Base-by-base conservation (phyloP, 2,888 invertebrate genomes). In the Hypercompe scribonia region DNA sequence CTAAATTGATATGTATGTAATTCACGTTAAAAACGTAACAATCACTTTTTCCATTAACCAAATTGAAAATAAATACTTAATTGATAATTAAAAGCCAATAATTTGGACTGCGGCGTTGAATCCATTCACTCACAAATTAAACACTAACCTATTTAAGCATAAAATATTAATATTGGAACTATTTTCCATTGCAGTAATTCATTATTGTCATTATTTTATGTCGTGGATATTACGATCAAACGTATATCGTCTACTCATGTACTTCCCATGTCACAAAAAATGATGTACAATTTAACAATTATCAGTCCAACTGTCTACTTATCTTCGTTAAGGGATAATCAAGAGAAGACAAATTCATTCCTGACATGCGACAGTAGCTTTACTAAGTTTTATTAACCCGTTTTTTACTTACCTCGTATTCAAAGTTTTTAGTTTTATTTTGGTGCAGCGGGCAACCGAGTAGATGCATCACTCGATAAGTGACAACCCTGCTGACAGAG, bases 281-380 rank as follows among this genome's bases (percentile, higher is more conserved):
- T 24, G 0, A 1, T 50, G 8, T 50, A 50, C 50, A 50, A 50
- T 24, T 50, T 4, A 54, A 54, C 3, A 24, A 10, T 54, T 54
- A 54, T 54, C n/a, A 8, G 2, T n/a, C 21, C 11, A 54, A 24
- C 24, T 7, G 21, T 50, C 50, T 54, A 11, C n/a, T n/a, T n/a
- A n/a, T n/a, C 24, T 54, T n/a, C 24, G 24, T 50, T 50, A 10
- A 54, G n/a, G n/a, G 10, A 54, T 54, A 61, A 61, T 31, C 33
- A 46, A 66, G 28, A 33, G 21, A 33, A 33, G 39, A 42, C 65
- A 66, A 66, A 33, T 66, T 33, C 33, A 66, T 46, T 66, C 42
- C 46, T 66, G 13, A 46, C 46, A 42, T 42, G 28, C 33, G 42
- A 46, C 31, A 31, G 11, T 7, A 31, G 31, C 31, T 13, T 7